A percentile compares a stretch with the other conserved stretches of the same genome.
These are phyloP conservation scores for Echinometra lucunter DNA, from an alignment of 53 echinoderm and acorn worm species.

Conservation along the genomic window DNA sequence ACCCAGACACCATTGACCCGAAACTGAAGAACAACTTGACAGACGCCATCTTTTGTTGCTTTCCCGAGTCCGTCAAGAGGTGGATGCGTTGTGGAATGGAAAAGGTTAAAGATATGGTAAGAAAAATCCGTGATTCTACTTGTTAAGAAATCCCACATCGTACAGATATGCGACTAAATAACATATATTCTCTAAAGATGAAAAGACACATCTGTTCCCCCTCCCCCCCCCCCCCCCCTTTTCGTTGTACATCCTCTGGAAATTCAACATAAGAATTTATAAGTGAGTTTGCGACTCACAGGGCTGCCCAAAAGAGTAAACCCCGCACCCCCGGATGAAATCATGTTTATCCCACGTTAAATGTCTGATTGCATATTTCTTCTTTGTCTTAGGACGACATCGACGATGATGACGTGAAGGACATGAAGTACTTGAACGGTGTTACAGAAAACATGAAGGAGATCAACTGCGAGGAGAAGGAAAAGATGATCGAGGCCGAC, in stretches of 20 bases:
- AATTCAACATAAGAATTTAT: background rate
- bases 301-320: no score
- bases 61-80: conserved; percentile 36
- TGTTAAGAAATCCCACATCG: no score
- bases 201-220: no score
- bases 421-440: conserved; percentile 21
- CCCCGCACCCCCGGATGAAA: background rate
- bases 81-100: conserved; percentile 56
- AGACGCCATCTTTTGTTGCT: conserved; percentile 63
- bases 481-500: background rate
- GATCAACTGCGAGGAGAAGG: background rate
- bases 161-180: no score
- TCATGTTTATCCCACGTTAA: background rate
- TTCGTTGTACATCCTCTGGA: background rate
- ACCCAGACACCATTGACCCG: conserved; percentile 24
- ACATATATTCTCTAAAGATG: no score
- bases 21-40: conserved; percentile 47
- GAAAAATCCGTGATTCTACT: background rate
- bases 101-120: background rate
- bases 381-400: background rate
- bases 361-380: background rate
- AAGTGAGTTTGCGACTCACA: background rate
- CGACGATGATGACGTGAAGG: conserved; percentile 26
- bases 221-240: no score
- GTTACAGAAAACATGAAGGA: background rate